phyloP scores from a whole-genome alignment of 2,113 vertebrate genomes.

The Brachypteracias leptosomus region DNA sequence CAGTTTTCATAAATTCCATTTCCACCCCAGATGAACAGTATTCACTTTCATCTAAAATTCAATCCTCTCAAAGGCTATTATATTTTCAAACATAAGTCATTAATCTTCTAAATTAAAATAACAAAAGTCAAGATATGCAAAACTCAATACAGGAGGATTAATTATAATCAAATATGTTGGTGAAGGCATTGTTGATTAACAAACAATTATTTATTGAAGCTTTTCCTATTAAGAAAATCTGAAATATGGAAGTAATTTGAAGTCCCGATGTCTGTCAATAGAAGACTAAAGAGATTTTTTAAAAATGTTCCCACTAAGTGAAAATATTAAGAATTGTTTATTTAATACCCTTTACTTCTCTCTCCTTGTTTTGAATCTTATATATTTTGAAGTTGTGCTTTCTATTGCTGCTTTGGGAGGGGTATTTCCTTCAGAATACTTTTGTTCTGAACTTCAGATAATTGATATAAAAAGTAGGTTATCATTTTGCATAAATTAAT shows the following conservation, averaged over 20 bases:
- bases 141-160: neutral
- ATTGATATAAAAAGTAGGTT: neutral
- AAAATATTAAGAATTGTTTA: constrained; percentile 42
- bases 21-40: neutral
- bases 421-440: neutral
- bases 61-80: neutral
- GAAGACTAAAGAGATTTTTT: neutral
- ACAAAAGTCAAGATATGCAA: neutral
- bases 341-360: neutral
- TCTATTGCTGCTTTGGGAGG: neutral
- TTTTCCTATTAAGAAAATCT: neutral
- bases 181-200: neutral
- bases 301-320: neutral
- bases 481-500: neutral
- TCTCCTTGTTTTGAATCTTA: neutral
- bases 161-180: neutral
- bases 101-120: neutral
- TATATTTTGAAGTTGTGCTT: neutral
- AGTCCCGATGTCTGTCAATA: neutral
- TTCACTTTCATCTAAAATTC: neutral
- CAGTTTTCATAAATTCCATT: neutral
- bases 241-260: neutral
- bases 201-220: neutral
- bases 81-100: neutral
- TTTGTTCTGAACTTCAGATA: neutral